These are phyloP conservation scores for Tanytarsus gracilentus DNA, from an alignment of 2,888 invertebrate genomes.

Conservation along the genomic window DNA sequence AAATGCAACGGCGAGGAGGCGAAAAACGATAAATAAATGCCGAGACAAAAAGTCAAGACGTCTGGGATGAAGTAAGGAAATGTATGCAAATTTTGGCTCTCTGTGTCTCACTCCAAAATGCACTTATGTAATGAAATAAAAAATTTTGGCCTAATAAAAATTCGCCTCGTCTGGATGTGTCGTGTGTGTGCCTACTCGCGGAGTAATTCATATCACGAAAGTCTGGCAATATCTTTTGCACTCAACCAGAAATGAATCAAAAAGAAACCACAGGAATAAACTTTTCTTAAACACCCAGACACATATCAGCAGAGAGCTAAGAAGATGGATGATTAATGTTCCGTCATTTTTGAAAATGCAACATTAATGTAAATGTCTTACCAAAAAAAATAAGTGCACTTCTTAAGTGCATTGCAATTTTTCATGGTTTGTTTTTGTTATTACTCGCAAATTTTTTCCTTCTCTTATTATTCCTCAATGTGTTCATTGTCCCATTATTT, in stretches of 20 bases:
- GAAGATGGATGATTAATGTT: conserved; percentile 2
- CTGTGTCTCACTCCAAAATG: too few species aligned
- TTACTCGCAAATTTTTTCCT: conserved; percentile 18
- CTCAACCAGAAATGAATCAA: background rate
- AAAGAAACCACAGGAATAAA: background rate
- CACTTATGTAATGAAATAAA: too few species aligned
- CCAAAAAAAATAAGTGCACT: conserved; percentile 13
- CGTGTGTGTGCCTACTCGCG: background rate
- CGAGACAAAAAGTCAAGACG: conserved; percentile 21
- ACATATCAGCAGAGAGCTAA: too few species aligned
- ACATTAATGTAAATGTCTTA: background rate
- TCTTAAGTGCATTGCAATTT: conserved; percentile 24
- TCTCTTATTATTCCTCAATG: background rate
- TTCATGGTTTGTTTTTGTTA: conserved; percentile 27
- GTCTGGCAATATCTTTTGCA: background rate
- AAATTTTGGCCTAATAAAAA: too few species aligned
- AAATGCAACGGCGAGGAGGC: background rate
- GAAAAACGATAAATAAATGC: conserved; percentile 1
- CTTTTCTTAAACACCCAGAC: too few species aligned
- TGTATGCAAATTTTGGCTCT: background rate
- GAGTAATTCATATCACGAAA: background rate
- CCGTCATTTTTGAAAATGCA: conserved; percentile 6
- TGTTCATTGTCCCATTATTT: conserved; percentile 28
- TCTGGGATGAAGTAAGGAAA: conserved; percentile 19
- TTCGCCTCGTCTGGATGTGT: background rate